Conservation (phyloP, 2,888 invertebrate genomes). For the Pollenia amentaria region DNA sequence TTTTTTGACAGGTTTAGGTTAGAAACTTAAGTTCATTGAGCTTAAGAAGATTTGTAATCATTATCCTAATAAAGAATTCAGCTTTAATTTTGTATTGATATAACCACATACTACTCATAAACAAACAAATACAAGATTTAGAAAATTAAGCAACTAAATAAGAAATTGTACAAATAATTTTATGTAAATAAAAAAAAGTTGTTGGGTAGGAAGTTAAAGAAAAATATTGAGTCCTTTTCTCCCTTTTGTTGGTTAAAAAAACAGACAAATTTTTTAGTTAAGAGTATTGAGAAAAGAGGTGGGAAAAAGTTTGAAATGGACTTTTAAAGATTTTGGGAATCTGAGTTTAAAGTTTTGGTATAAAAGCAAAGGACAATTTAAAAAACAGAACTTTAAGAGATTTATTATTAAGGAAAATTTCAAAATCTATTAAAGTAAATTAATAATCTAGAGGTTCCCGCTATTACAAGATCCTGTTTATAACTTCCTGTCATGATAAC, state of each 20-base stretch:
- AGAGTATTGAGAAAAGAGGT: slow-evolving; percentile 23
- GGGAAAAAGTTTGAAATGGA: not conserved
- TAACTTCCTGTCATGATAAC: too few relatives aligned
- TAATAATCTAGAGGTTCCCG: too few relatives aligned
- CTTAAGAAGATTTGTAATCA: slow-evolving; percentile 72
- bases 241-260: not conserved
- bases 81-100: slow-evolving; percentile 61
- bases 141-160: slow-evolving; percentile 63
- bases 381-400: too few relatives aligned
- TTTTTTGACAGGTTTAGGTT: slow-evolving; percentile 32
- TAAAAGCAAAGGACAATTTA: too few relatives aligned
- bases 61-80: slow-evolving; percentile 68
- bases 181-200: slow-evolving; percentile 49
- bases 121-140: slow-evolving; percentile 25
- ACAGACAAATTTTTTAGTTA: not conserved
- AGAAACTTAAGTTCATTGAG: slow-evolving; percentile 36
- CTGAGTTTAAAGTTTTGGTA: too few relatives aligned
- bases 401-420: too few relatives aligned
- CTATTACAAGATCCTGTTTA: too few relatives aligned
- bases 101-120: slow-evolving; percentile 8
- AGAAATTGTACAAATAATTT: slow-evolving; percentile 57
- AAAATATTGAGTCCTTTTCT: not conserved
- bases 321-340: too few relatives aligned
- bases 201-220: not conserved
- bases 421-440: too few relatives aligned